Evolutionary conservation across 2,113 vertebrate species (phyloP), one percentile per base, ranked within the genome.

Genomic region (Scophthalmus maximus): DNA sequence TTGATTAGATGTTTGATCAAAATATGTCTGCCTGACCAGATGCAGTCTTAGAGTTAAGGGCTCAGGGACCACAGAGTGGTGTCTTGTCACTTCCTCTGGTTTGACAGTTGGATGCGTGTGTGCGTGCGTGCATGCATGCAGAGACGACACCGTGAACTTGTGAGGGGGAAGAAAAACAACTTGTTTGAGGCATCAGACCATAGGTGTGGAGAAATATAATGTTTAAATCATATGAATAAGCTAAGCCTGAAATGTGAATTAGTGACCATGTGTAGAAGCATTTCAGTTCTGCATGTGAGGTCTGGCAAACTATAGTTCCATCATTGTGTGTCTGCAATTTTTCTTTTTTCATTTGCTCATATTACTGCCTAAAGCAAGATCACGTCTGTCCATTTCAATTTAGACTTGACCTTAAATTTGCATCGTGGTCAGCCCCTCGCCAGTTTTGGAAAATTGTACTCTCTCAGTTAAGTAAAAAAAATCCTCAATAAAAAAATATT

Each of bases 61-160:
- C 44, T 29, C 1, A 26, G 60, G 26, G 38, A 38, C 57, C 59
- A 50, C 58, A 76, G 9, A 29, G 47, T 9, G 38, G 61, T 51
- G 49, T n/a, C n/a, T n/a, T n/a, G n/a, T 72, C 66, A 68, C 78
- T 86, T 88, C 88, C 76, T 91, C 65, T 85, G 78, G 81, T 89
- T 88, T 86, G 64, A 87, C 84, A 87, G 77, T 82, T 79, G 62
- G 50, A 79, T 66, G 71, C 84, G 38, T 8, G 11, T 65, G 69
- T 49, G 68, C n/a, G 11, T 65, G 69, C 44, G 68, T 66, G 71
- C 84, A 34, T 8, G 11, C 61, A 66, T 49, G 68, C 29, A 59
- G 42, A 53, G 18, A 67, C 1, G 2, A 23, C 20, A 73, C 53
- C 49, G 6, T 1, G 11, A 46, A 30, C 50, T 12, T 52, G 20